phyloP scores from a whole-genome alignment of 92 coral and sea anemone genomes.

The Phenganax marumi region DNA sequence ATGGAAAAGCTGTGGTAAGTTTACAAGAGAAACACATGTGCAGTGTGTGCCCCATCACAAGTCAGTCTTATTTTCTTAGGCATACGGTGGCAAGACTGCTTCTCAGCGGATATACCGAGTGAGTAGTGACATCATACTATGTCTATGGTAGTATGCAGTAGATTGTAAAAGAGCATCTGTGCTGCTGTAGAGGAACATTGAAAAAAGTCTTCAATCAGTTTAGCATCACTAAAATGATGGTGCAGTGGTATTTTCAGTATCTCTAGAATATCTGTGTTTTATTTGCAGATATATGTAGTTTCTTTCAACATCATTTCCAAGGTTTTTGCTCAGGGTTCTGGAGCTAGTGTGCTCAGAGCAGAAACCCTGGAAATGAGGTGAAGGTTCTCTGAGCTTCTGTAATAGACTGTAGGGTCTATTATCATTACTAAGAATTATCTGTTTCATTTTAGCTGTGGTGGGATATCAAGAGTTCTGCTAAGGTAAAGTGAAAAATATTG shows the following conservation, averaged over 20 bases:
- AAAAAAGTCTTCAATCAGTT: too few species aligned
- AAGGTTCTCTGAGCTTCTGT: too few species aligned
- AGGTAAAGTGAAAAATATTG: conserved; percentile 19
- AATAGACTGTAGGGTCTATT: too few species aligned
- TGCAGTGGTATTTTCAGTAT: too few species aligned
- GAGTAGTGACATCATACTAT: conserved; percentile 10
- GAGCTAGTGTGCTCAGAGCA: too few species aligned
- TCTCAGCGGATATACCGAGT: conserved; percentile 79
- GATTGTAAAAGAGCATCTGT: background rate
- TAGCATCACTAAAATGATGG: too few species aligned
- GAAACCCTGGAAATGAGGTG: too few species aligned
- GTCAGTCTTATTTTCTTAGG: conserved; percentile 46
- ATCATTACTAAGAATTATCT: background rate
- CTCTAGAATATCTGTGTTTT: too few species aligned
- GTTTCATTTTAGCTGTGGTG: conserved; percentile 36
- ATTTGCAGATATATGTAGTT: too few species aligned
- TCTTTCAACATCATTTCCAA: too few species aligned
- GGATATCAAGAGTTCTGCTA: conserved; percentile 26
- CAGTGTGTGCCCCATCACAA: background rate
- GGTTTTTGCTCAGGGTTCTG: too few species aligned
- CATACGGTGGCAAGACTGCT: conserved; percentile 84
- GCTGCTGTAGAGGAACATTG: too few species aligned
- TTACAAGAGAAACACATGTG: background rate
- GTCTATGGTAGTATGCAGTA: background rate
- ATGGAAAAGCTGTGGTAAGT: conserved; percentile 69